A percentile compares a stretch with the other conserved stretches of the same genome.
Evolutionary conservation across 2,113 vertebrate genomes (phyloP).

Genomic region (Clarias magur): DNA sequence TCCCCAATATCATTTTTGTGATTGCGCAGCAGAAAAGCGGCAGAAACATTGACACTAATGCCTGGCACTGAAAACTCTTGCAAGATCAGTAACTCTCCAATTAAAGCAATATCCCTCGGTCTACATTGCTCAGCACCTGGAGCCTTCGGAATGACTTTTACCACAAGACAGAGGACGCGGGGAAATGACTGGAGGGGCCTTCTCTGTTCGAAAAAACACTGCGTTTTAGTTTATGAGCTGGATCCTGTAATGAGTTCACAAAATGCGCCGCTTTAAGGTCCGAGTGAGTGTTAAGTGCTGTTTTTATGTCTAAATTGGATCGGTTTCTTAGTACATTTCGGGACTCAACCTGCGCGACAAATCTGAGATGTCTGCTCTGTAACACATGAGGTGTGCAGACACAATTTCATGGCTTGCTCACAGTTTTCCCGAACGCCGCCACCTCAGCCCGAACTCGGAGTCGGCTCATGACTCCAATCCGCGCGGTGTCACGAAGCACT

Average conservation of each 20-base stretch:
- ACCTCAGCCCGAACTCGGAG: conserved; percentile 18
- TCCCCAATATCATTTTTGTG: conserved; percentile 80
- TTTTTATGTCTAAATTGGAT: conserved; percentile 17
- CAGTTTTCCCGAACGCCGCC: neutral
- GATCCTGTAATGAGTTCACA: conserved; percentile 23
- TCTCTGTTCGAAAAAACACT: conserved; percentile 11
- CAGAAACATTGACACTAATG: conserved; percentile 72
- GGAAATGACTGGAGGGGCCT: conserved; percentile 21
- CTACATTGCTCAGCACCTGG: conserved; percentile 60
- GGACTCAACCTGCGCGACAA: neutral
- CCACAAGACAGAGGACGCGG: conserved; percentile 57
- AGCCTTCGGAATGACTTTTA: conserved; percentile 57
- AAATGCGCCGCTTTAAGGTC: conserved; percentile 3
- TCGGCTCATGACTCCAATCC: conserved; percentile 43
- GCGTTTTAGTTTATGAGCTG: conserved; percentile 28
- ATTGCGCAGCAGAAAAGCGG: conserved; percentile 75
- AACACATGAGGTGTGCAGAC: conserved; percentile 14
- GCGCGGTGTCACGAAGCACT: conserved; percentile 50
- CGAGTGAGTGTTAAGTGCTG: conserved; percentile 8
- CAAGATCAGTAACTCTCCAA: conserved; percentile 76
- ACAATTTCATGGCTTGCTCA: conserved; percentile 21
- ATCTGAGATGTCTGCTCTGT: conserved; percentile 23
- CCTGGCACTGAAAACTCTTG: conserved; percentile 73
- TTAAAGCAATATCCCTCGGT: conserved; percentile 75
- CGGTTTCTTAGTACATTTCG: neutral